A percentile compares a stretch with the other conserved stretches of the same genome.
These are phyloP conservation scores for Formica selysi DNA, from an alignment of 1,140 invertebrate genomes.

Conservation along the genomic window DNA sequence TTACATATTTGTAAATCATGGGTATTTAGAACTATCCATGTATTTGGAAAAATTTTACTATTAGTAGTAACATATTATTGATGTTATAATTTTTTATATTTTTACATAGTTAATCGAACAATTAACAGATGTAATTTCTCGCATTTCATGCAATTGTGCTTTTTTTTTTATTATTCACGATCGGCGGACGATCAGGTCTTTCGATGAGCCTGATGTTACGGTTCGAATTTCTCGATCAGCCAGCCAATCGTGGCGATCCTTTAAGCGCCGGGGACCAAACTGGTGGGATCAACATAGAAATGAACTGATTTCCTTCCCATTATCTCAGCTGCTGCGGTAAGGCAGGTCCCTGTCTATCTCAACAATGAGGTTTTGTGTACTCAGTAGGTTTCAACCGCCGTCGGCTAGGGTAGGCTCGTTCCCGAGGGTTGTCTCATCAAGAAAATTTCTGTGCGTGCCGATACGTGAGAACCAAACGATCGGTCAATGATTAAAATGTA, in stretches of 20 bases:
- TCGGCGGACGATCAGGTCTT: conserved; percentile 41
- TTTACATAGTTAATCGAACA: not conserved
- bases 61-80: not conserved
- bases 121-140: conserved; percentile 5
- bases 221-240: conserved; percentile 83
- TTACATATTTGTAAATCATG: not conserved
- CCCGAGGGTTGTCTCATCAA: conserved; percentile 36
- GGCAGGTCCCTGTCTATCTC: conserved; percentile 61
- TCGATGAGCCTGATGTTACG: conserved; percentile 80
- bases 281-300: conserved; percentile 86
- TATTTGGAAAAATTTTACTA: not conserved
- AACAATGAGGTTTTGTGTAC: conserved; percentile 74
- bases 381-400: conserved; percentile 66
- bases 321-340: conserved; percentile 79
- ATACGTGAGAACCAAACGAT: conserved; percentile 66
- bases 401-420: conserved; percentile 31
- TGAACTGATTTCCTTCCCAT: conserved; percentile 87
- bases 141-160: conserved; percentile 10
- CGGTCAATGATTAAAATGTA: not conserved
- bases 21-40: not conserved
- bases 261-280: conserved; percentile 69
- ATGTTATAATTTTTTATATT: not conserved
- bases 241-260: conserved; percentile 77
- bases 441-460: conserved; percentile 68
- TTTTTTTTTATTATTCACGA: not conserved